These are phyloP conservation scores for Prenolepis imparis DNA, from an alignment of 2,888 invertebrate species.

Conservation along the genomic window DNA sequence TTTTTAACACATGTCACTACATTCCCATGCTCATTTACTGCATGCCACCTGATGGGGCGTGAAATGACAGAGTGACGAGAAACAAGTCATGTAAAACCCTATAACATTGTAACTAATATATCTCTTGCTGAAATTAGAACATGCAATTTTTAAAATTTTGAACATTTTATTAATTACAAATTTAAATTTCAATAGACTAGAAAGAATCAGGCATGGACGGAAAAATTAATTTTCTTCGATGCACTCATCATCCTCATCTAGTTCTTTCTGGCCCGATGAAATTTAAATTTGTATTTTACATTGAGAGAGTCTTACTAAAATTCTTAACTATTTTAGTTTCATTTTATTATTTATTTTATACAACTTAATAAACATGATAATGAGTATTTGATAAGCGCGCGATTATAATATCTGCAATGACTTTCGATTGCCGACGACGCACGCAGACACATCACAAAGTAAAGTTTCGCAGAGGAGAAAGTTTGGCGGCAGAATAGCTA, in stretches of 20 bases:
- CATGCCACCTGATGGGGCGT: slow-evolving; percentile 72
- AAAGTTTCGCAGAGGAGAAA: slow-evolving; percentile 8
- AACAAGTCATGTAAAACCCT: background rate
- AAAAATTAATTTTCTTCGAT: no score
- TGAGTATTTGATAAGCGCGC: background rate
- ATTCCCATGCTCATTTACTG: slow-evolving; percentile 81
- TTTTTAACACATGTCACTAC: slow-evolving; percentile 80
- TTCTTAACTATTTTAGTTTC: background rate
- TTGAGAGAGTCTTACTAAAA: background rate
- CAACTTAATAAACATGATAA: background rate
- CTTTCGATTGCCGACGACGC: background rate
- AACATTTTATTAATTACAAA: background rate
- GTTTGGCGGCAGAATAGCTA: background rate
- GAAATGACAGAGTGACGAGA: slow-evolving; percentile 46
- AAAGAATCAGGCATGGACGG: no score
- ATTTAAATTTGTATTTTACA: no score
- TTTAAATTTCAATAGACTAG: no score
- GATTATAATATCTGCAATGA: background rate
- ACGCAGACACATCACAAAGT: background rate
- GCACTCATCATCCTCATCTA: no score
- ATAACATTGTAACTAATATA: background rate
- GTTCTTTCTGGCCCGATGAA: no score
- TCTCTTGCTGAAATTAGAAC: background rate
- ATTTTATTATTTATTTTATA: background rate
- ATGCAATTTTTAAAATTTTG: background rate